Evolutionary conservation across 2,888 invertebrate genomes (phyloP).

Genomic region (Cacoxenus indagator): DNA sequence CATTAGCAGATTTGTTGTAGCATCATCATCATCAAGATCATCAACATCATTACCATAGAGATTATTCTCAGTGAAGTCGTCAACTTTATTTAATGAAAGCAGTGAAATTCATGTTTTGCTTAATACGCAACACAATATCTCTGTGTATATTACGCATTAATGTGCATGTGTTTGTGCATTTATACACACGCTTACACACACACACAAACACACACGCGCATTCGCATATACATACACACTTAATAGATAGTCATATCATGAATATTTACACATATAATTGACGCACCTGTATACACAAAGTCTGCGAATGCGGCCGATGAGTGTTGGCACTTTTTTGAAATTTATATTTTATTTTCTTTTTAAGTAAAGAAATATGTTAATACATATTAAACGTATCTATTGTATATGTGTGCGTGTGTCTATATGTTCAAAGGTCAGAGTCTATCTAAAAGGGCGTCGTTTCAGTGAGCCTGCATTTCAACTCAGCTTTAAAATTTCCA

Average conservation of each 20-base stretch:
- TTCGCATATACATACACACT: background rate
- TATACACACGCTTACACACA: background rate
- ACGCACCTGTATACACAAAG: background rate
- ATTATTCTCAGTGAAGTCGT: background rate
- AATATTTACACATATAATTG: slow-evolving; percentile 6
- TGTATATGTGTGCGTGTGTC: background rate
- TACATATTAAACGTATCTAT: background rate
- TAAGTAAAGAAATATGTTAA: background rate
- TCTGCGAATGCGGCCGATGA: background rate
- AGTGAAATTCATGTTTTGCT: background rate
- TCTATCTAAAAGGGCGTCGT: background rate
- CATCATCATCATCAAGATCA: background rate
- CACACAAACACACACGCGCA: background rate
- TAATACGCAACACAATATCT: too few species aligned
- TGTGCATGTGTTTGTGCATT: background rate
- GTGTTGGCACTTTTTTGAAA: background rate
- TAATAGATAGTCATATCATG: background rate
- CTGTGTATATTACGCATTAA: too few species aligned
- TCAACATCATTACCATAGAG: background rate
- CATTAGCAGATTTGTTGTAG: background rate
- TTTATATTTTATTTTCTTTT: background rate
- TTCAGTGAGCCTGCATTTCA: background rate
- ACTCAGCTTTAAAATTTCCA: background rate
- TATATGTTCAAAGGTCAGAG: background rate
- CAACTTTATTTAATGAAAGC: slow-evolving; percentile 1